Percentiles rank a stretch among this genome's conserved stretches.
phyloP scores from a whole-genome alignment of 2,888 invertebrate genomes.

The Drosophila basisetae region DNA sequence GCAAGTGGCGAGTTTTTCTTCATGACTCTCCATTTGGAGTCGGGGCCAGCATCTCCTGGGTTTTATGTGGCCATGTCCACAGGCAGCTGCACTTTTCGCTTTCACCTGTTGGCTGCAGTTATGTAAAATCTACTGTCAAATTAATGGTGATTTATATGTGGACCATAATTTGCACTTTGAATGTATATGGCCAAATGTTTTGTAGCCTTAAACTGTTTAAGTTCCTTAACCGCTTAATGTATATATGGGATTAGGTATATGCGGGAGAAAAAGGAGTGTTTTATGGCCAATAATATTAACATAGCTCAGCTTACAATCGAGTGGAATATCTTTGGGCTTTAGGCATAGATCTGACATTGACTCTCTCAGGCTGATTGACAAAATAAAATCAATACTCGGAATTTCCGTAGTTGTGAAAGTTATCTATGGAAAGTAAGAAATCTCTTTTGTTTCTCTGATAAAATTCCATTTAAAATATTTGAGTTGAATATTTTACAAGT shows the following conservation, averaged over 20 bases:
- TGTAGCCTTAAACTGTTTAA: slow-evolving; percentile 10
- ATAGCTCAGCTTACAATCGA: neutral
- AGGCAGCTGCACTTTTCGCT: slow-evolving; percentile 76
- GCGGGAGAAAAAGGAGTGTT: neutral
- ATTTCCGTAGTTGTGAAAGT: neutral
- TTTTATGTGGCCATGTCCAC: slow-evolving; percentile 55
- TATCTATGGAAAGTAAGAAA: neutral
- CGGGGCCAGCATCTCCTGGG: slow-evolving; percentile 22
- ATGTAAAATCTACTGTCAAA: slow-evolving; percentile 79
- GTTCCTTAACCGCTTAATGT: slow-evolving; percentile 3
- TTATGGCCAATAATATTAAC: neutral
- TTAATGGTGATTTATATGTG: slow-evolving; percentile 80
- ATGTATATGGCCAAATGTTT: slow-evolving; percentile 36
- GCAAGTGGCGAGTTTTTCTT: slow-evolving; percentile 71
- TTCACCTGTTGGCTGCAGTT: slow-evolving; percentile 74
- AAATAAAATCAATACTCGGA: neutral
- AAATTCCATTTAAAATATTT: neutral
- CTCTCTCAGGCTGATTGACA: neutral
- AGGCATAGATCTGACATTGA: neutral
- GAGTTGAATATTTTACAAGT: neutral
- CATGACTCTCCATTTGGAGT: slow-evolving; percentile 40
- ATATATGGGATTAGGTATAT: neutral
- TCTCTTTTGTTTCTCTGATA: neutral
- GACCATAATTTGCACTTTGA: slow-evolving; percentile 64
- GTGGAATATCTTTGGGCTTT: neutral